A percentile compares a stretch with the other conserved stretches of the same genome.
Conservation (phyloP, 2,888 invertebrate genomes). For the Cecidostiba fungosa region DNA sequence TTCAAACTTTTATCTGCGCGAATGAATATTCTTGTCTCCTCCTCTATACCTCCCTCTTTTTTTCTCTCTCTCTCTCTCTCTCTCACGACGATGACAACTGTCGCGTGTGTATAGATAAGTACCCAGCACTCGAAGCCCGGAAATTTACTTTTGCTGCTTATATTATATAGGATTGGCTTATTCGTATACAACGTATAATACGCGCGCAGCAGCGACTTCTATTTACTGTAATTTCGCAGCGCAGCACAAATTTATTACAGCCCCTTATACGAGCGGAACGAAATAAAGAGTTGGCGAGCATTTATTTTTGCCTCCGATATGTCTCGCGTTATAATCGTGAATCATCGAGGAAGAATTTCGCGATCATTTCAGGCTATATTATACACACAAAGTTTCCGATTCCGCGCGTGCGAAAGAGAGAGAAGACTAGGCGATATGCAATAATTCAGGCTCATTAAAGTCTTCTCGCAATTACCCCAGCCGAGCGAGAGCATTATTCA, state of each 20-base stretch:
- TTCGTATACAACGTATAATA: not conserved
- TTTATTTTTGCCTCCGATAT: not conserved
- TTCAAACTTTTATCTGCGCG: slow-evolving; percentile 34
- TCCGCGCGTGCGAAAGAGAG: not conserved
- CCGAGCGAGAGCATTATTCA: not conserved
- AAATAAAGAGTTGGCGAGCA: not conserved
- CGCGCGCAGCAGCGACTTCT: not conserved
- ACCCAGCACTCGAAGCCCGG: slow-evolving; percentile 48
- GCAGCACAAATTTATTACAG: too few species aligned
- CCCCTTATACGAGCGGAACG: not conserved
- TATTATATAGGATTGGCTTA: slow-evolving; percentile 29
- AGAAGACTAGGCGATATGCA: not conserved
- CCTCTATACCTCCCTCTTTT: not conserved
- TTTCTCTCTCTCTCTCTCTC: not conserved
- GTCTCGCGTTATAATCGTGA: not conserved
- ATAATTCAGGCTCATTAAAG: slow-evolving; percentile 26
- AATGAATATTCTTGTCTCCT: slow-evolving; percentile 10
- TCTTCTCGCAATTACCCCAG: not conserved
- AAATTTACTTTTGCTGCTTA: slow-evolving; percentile 41
- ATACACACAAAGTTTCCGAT: not conserved
- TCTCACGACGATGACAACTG: not conserved
- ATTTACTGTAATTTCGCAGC: too few species aligned
- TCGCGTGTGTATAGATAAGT: not conserved
- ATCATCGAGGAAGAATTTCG: slow-evolving; percentile 27
- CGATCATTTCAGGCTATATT: not conserved